These are phyloP conservation scores for Xiphophorus maculatus DNA, from an alignment of 2,113 vertebrate genomes.

Conservation along the genomic window DNA sequence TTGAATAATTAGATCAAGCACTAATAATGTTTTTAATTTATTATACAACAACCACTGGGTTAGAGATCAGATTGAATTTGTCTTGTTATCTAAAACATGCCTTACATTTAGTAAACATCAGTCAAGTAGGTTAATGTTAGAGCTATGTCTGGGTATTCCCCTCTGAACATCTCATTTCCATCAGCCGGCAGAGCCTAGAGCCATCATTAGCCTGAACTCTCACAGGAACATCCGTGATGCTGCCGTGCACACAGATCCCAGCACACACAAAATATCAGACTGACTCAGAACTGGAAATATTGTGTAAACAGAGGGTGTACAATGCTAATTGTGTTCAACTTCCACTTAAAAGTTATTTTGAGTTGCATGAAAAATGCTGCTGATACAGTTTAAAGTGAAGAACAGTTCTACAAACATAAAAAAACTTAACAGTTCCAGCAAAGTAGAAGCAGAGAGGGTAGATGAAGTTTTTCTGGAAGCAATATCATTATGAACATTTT, in stretches of 20 bases:
- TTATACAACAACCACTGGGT: slow-evolving; percentile 14
- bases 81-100: slow-evolving; percentile 42
- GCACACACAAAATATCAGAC: slow-evolving; percentile 13
- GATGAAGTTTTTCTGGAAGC: background rate
- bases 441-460: background rate
- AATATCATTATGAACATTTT: background rate
- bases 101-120: slow-evolving; percentile 58
- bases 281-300: slow-evolving; percentile 34
- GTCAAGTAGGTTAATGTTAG: slow-evolving; percentile 59
- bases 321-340: slow-evolving; percentile 8
- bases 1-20: background rate
- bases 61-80: slow-evolving; percentile 13
- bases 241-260: slow-evolving; percentile 38
- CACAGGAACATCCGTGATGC: slow-evolving; percentile 43
- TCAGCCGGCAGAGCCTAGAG: slow-evolving; percentile 51
- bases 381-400: background rate
- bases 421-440: background rate
- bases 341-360: background rate
- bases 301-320: background rate
- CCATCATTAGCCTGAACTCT: slow-evolving; percentile 64
- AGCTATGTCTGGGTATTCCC: slow-evolving; percentile 60
- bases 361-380: slow-evolving; percentile 6
- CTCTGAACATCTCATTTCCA: slow-evolving; percentile 72
- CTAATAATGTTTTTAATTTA: background rate
- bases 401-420: background rate